Base-by-base conservation (phyloP, 2,113 vertebrate genomes). In the Ceyx cyanopectus region DNA sequence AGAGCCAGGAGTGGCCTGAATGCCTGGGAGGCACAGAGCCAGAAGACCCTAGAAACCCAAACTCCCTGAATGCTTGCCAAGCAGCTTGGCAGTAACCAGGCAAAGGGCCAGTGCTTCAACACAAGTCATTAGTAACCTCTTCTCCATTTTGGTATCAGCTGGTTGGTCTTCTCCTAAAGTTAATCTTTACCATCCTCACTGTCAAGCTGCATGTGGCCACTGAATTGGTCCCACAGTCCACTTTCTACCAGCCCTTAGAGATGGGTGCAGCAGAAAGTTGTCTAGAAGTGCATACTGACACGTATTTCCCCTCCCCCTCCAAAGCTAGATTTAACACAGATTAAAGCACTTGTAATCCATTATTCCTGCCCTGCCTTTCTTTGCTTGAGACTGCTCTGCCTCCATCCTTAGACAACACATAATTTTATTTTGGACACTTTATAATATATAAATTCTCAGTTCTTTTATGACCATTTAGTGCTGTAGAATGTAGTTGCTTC, bases 41-140 rank as follows among this genome's bases (percentile, higher is more conserved):
- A 95, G 80, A 41, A 81, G 63, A 62, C 51, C 32, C 32, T 51
- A 45, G 61, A 88, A 86, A 78, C 27, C 46, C 68, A 56, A 41
- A 51, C 32, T 81, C 46, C 5, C 60, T 0, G 0, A 58, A 19
- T 90, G 41, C 40, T 77, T 70, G 63, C 82, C 82, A 93, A 69
- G 45, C 54, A 85, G 50, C 87, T 91, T 73, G 60, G 51, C 68
- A 93, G 73, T 69, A 65, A 5, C 41, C 83, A 86, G 95, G 73
- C 89, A 94, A 56, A 67, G 15, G 43, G 80, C 60, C 89, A 94
- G 83, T 5, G 21, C 51, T 80, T 73, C 85, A 77, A 63, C 32
- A 74, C 19, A 56, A 91, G 48, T 16, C 90, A 56, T 24, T 20
- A 56, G 68, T 58, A 90, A 20, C 51, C 43, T 76, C 34, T n/a